phyloP scores from a whole-genome alignment of 1,140 invertebrate species.

The Helicoverpa armigera region DNA sequence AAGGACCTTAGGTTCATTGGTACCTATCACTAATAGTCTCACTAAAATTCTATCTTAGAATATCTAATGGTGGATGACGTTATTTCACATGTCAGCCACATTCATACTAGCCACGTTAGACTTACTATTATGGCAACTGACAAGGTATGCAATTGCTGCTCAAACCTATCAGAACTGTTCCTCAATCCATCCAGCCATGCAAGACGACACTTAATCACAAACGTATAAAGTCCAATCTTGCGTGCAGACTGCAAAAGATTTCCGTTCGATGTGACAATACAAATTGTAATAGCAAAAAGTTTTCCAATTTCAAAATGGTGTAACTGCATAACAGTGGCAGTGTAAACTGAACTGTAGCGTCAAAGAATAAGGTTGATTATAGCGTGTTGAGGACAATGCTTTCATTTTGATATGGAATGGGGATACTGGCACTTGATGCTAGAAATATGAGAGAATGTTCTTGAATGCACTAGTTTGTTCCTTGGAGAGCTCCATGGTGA shows the following conservation, averaged over 20 bases:
- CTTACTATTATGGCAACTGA: neutral
- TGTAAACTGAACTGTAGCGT: neutral
- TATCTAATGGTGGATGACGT: too few relatives aligned
- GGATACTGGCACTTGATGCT: constrained; percentile 53
- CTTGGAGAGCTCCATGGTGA: neutral
- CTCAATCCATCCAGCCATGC: neutral
- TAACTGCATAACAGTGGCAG: neutral
- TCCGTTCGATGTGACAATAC: constrained; percentile 64
- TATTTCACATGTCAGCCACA: too few relatives aligned
- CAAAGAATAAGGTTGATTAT: neutral
- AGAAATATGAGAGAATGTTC: constrained; percentile 60
- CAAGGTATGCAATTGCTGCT: constrained; percentile 19
- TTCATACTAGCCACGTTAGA: neutral
- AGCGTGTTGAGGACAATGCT: neutral
- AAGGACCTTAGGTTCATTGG: too few relatives aligned
- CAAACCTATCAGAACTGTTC: constrained; percentile 1
- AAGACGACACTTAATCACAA: neutral
- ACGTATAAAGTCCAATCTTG: constrained; percentile 43
- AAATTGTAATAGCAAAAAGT: constrained; percentile 62
- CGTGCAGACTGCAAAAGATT: constrained; percentile 40
- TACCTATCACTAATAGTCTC: too few relatives aligned
- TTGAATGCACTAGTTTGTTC: constrained; percentile 49
- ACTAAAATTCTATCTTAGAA: too few relatives aligned
- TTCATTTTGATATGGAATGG: constrained; percentile 45
- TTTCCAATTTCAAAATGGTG: constrained; percentile 19